Conservation (phyloP, 2,797 vertebrate genomes). For the Poeciliopsis infans region DNA sequence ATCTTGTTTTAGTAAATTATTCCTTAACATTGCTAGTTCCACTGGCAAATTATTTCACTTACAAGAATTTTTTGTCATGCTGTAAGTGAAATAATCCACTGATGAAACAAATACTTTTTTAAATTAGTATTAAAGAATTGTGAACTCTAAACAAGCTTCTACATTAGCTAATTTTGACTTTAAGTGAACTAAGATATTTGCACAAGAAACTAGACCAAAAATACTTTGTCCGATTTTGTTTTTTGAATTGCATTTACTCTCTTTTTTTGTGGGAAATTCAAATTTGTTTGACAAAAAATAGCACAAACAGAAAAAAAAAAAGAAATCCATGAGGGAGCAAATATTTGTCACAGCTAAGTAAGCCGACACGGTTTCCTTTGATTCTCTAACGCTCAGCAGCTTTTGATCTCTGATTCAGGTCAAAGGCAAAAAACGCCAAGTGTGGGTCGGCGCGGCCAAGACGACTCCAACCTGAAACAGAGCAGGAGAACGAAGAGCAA, state of each 20-base stretch:
- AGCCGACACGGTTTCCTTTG: not conserved
- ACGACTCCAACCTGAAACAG: constrained; percentile 75
- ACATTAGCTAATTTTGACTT: no score
- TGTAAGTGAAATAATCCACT: no score
- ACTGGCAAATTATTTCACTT: no score
- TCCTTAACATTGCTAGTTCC: no score
- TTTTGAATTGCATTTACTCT: not conserved
- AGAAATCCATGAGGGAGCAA: not conserved
- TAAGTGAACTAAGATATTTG: no score
- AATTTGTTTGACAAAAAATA: not conserved
- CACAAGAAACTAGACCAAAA: no score
- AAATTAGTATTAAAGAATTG: no score
- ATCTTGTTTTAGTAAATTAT: no score
- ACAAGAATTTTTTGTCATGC: no score
- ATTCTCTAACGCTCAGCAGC: not conserved
- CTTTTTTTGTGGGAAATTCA: not conserved
- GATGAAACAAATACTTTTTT: no score
- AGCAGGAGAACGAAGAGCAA: constrained; percentile 67
- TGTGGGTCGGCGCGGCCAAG: constrained; percentile 66
- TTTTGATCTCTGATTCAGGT: constrained; percentile 70
- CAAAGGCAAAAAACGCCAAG: constrained; percentile 75
- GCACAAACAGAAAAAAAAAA: not conserved
- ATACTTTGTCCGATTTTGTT: not conserved
- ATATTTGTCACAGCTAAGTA: not conserved
- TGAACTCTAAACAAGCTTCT: no score